Conservation (phyloP, 2,888 invertebrate species). For the Ommatoiulus sabulosus region DNA sequence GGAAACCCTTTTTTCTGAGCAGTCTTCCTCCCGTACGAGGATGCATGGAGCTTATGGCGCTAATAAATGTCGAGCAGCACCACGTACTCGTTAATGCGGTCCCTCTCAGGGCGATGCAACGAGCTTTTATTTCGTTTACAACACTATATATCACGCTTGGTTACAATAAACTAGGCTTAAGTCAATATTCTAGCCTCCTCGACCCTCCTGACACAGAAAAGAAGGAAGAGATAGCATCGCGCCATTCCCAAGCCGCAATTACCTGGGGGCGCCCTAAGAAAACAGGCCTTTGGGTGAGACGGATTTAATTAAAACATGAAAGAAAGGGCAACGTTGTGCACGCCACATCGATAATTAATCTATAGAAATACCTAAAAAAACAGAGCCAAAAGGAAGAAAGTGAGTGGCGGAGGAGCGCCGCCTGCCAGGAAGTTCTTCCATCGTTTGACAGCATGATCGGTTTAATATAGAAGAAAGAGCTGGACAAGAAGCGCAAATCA, state of each 20-base stretch:
- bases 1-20: neutral
- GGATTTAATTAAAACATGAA: conserved; percentile 40
- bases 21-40: neutral
- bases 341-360: conserved; percentile 18
- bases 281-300: neutral
- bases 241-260: neutral
- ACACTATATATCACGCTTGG: conserved; percentile 9
- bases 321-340: neutral
- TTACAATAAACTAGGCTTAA: conserved; percentile 22
- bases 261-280: conserved; percentile 7
- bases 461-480: neutral
- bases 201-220: conserved; percentile 29
- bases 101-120: neutral
- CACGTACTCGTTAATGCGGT: neutral
- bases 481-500: neutral
- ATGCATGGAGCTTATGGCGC: neutral
- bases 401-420: neutral
- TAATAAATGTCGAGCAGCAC: neutral
- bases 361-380: neutral
- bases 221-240: neutral
- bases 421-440: neutral
- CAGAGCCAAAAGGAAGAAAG: neutral
- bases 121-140: conserved; percentile 36
- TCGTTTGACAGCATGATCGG: neutral
- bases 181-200: conserved; percentile 30